phyloP scores from a whole-genome alignment of 2,113 vertebrate species.

The Lichenostomus cassidix region DNA sequence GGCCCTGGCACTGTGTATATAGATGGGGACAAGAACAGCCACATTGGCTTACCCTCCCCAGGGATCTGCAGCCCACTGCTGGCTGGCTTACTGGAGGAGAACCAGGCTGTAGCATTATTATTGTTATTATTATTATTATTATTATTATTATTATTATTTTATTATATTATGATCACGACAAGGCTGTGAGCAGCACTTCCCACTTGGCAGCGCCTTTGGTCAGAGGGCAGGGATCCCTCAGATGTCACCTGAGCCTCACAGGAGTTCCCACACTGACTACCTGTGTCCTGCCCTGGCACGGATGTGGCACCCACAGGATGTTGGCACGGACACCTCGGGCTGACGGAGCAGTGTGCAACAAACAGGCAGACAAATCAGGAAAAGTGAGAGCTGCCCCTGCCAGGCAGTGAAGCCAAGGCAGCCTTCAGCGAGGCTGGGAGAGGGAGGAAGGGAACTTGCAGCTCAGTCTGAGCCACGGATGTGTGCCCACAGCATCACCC shows the following conservation, averaged over 20 bases:
- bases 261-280: not conserved
- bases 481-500: not conserved
- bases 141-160: too few relatives aligned
- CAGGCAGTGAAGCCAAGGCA: not conserved
- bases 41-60: not conserved
- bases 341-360: not conserved
- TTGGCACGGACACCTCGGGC: rapidly evolving
- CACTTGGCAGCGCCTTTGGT: rapidly evolving
- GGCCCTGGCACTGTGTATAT: not conserved
- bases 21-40: not conserved
- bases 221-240: not conserved
- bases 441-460: not conserved
- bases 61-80: not conserved
- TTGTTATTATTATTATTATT: not conserved
- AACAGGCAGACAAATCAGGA: not conserved
- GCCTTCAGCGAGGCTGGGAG: not conserved
- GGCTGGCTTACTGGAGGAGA: not conserved
- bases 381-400: not conserved
- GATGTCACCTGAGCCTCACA: not conserved
- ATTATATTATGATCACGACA: rapidly evolving
- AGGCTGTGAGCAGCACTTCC: not conserved
- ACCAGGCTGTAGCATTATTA: not conserved
- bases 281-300: not conserved
- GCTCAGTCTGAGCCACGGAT: not conserved
- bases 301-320: not conserved